Base-by-base conservation (phyloP, 2,797 vertebrate genomes). In the Linurgus olivaceus region DNA sequence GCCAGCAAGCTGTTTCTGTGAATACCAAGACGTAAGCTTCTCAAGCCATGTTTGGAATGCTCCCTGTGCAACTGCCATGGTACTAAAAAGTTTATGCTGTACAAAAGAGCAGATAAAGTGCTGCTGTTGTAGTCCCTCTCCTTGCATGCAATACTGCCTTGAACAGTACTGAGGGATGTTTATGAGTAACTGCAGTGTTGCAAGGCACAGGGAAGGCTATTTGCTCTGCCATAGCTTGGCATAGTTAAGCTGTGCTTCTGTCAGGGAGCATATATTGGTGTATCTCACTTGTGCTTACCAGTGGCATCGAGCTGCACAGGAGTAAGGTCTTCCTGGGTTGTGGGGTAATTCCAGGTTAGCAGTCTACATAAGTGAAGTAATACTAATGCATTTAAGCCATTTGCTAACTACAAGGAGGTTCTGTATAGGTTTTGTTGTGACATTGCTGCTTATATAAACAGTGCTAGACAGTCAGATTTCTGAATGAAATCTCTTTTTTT, bases 241-340 rank as follows among this genome's bases (percentile, higher is more conserved):
- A 31, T 76, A 35, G 29, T 65, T 72, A 42, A 24, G 4, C 10
- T 54, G 55, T 2, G 0, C 24, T 44, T 28, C 50, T 72, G 50
- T 63, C 33, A 35, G 37, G 0, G 3, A n/a, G 11, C 17, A 1
- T 14, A 8, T 1, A 0, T 51, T 79, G 37, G 37, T 79, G 0
- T 42, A 4, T 59, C 75, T 93, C 0, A 3, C 62, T 55, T n/a
- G 37, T 0, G 0, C 82, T 94, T 62, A 18, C 44, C 29, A 8
- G n/a, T 54, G 81, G n/a, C 42, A 54, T 66, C 2, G 7, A 26
- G 31, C 45, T 85, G 51, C 4, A 2, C 42, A 15, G 66, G 23
- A 50, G 4, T 51, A 28, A 62, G 38, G 37, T 57, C 40, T 73
- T 75, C 63, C 52, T 20, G 16, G 58, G 23, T n/a, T 59, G 13